These are phyloP conservation scores for Alsophila aescularia DNA, from an alignment of 2,888 invertebrate species.

Conservation along the genomic window DNA sequence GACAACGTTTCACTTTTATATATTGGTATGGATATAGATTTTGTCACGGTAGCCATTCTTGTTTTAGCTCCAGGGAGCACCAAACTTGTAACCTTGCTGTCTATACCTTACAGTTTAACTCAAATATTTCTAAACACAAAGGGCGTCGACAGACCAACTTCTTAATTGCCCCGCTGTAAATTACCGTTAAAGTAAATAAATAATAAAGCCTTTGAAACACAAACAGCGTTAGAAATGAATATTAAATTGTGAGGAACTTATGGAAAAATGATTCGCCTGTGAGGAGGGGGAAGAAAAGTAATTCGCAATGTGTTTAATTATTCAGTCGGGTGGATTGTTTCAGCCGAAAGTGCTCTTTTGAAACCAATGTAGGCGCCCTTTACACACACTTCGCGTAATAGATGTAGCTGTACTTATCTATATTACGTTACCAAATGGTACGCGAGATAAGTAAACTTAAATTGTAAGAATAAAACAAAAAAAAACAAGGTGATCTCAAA, in stretches of 20 bases:
- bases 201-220: constrained; percentile 25
- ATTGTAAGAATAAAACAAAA: too few species aligned
- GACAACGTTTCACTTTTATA: too few species aligned
- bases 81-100: neutral
- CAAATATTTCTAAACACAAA: constrained; percentile 2
- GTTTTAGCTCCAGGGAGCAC: neutral
- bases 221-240: constrained; percentile 32
- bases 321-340: constrained; percentile 49
- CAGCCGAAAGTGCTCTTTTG: constrained; percentile 24
- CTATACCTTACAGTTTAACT: neutral
- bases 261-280: constrained; percentile 43
- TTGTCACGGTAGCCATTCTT: neutral
- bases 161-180: constrained; percentile 18
- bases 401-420: neutral
- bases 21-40: too few species aligned
- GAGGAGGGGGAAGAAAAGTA: constrained; percentile 45
- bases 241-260: constrained; percentile 32
- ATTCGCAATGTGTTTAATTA: constrained; percentile 48
- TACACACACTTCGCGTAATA: constrained; percentile 2
- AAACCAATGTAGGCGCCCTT: constrained; percentile 20
- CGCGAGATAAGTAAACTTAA: neutral
- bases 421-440: neutral
- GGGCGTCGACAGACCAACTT: constrained; percentile 10
- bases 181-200: constrained; percentile 23
- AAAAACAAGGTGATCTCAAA: too few species aligned